Evolutionary conservation across 2,888 invertebrate genomes (phyloP).

Genomic region (Diaprepes abbreviatus): DNA sequence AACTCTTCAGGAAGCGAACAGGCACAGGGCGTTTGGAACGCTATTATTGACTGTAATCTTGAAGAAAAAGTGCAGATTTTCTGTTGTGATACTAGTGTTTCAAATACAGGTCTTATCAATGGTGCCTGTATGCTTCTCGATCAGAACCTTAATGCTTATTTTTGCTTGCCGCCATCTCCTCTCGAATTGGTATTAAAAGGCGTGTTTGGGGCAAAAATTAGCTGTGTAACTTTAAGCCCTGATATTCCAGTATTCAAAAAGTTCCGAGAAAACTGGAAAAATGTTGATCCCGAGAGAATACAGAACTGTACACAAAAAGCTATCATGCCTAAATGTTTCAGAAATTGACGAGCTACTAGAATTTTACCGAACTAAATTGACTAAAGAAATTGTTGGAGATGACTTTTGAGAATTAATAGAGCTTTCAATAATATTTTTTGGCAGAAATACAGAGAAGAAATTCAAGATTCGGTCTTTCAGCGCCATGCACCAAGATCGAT

Average conservation of each 20-base stretch:
- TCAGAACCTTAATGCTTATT: constrained; percentile 46
- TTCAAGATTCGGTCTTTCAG: background rate
- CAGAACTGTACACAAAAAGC: background rate
- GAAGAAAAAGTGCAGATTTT: constrained; percentile 49
- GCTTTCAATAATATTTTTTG: background rate
- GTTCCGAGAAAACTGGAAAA: background rate
- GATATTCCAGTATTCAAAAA: background rate
- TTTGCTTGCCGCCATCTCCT: constrained; percentile 29
- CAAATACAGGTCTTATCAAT: constrained; percentile 54
- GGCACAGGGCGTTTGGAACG: constrained; percentile 21
- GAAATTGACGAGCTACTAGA: background rate
- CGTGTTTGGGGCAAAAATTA: background rate
- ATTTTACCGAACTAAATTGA: constrained; percentile 2
- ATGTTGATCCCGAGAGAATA: background rate
- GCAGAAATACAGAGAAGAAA: background rate
- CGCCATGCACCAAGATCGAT: background rate
- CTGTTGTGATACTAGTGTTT: constrained; percentile 54
- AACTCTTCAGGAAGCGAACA: background rate
- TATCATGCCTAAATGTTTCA: background rate
- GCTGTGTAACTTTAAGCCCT: background rate
- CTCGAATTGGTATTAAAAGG: constrained; percentile 20
- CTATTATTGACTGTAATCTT: constrained; percentile 52
- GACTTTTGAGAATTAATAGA: constrained; percentile 9
- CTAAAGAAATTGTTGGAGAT: background rate
- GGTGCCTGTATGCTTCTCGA: constrained; percentile 55